phyloP scores from a whole-genome alignment of 2,797 vertebrate genomes.

The Psittacula echo region DNA sequence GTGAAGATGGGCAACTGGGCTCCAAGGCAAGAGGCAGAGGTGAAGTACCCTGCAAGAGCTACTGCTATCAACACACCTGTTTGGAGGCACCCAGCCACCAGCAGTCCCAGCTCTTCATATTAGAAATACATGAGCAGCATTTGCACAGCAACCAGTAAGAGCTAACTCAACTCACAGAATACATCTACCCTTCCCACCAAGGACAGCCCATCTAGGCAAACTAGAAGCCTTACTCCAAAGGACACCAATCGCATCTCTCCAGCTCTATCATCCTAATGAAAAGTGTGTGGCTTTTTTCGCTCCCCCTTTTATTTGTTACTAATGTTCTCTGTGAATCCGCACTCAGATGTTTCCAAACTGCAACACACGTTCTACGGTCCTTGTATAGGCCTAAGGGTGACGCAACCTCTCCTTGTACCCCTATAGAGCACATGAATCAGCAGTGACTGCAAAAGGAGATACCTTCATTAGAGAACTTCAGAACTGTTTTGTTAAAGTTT shows the following conservation, averaged over 20 bases:
- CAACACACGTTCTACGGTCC: background rate
- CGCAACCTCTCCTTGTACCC: background rate
- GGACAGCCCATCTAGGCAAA: background rate
- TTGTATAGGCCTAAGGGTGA: background rate
- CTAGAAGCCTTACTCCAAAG: background rate
- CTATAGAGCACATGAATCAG: background rate
- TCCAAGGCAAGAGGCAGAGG: background rate
- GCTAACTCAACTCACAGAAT: background rate
- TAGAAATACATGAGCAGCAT: fast-evolving
- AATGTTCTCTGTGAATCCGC: background rate
- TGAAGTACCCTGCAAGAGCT: fast-evolving
- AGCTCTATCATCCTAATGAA: background rate
- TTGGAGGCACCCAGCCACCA: background rate
- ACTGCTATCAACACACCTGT: background rate
- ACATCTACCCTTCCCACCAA: background rate
- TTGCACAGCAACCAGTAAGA: background rate
- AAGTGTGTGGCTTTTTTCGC: background rate
- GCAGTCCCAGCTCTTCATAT: fast-evolving
- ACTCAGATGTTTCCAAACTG: background rate
- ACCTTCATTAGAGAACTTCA: background rate
- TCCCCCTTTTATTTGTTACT: no score
- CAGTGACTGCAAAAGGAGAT: background rate
- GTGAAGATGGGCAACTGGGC: background rate
- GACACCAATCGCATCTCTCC: background rate
- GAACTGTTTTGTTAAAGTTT: background rate